Base-by-base conservation (phyloP, 2,888 invertebrate species). In the Phoenoteleia sp. region DNA sequence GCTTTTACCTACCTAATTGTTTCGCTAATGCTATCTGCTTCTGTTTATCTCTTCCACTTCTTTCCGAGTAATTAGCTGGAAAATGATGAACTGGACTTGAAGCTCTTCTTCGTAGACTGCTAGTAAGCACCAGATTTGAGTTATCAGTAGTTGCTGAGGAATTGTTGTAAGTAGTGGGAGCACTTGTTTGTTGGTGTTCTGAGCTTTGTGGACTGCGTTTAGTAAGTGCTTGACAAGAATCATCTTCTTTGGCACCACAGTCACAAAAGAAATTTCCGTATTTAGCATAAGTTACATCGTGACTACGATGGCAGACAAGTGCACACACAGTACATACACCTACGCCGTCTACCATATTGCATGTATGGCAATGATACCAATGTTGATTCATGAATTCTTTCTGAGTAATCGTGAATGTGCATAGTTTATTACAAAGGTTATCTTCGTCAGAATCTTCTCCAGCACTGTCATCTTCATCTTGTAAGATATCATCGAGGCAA, bases 251-350 rank as follows among this genome's bases (percentile, higher is more conserved):
- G 0, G 99, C 99, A 1, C 99, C 99, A 93, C 99, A 99, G 94
- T 99, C 99, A 92, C 99, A 99, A 95, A 99, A 99, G 95, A 99
- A 99, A 92, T 99, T 99, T 0, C 99, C 99, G 93, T 98, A 99
- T 94, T 99, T 99, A 66, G 99, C 98, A 92, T 99, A 99, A 4
- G 99, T 97, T 0, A 99, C 97, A 93, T 99, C 99, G 92, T 99
- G 99, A 0, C 98, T 98, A 87, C 98, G 96, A 93, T 99, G 99
- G 92, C 99, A 99, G 7, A 99, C 99, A 71, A 98, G 95, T 0
- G 99, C 99, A 94, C 99, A 99, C 15, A 99, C 97, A 0, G 99
- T 98, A 93, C 99, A 99, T 27, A 99, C 99, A 0, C 99, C 99
- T 1, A 99, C 99, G 6, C 99, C 98, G 93, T 99, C 99, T 77